Evolutionary conservation across 2,797 vertebrate genomes (phyloP).

Genomic region (Ctenochaetus hawaiiensis): DNA sequence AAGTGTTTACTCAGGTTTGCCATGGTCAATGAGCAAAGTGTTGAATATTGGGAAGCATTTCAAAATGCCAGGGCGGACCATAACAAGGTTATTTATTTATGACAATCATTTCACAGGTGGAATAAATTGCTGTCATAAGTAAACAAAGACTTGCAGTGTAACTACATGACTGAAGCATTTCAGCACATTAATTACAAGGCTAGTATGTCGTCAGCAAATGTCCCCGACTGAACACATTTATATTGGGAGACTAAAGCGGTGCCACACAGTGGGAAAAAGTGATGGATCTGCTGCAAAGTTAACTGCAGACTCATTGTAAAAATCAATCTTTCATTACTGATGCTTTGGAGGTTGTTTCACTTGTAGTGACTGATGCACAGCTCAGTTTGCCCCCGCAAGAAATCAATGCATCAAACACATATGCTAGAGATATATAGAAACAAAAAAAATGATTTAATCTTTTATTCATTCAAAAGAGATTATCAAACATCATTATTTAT

Average conservation of each 20-base stretch:
- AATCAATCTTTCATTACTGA: constrained; percentile 60
- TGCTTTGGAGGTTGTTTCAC: constrained; percentile 8
- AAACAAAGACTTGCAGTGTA: constrained; percentile 13
- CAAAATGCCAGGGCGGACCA: constrained; percentile 25
- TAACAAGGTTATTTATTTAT: constrained; percentile 28
- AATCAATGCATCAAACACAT: neutral
- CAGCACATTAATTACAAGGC: neutral
- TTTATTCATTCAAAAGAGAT: constrained; percentile 10
- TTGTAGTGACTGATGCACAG: constrained; percentile 19
- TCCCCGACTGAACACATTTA: constrained; percentile 22
- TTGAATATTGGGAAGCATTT: constrained; percentile 47
- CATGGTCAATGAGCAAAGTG: constrained; percentile 44
- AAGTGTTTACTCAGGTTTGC: constrained; percentile 49
- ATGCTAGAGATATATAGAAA: neutral
- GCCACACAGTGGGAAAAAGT: neutral
- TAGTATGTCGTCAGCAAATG: constrained; percentile 1
- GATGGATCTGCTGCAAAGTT: constrained; percentile 40
- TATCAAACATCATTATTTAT: neutral
- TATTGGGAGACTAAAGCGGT: neutral
- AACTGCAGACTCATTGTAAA: constrained; percentile 32
- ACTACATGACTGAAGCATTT: neutral
- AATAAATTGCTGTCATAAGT: constrained; percentile 2
- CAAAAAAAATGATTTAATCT: neutral
- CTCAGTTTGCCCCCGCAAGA: neutral
- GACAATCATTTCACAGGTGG: constrained; percentile 37